phyloP scores from a whole-genome alignment of 35 echinoderm and acorn worm species.

The Anneissia japonica region DNA sequence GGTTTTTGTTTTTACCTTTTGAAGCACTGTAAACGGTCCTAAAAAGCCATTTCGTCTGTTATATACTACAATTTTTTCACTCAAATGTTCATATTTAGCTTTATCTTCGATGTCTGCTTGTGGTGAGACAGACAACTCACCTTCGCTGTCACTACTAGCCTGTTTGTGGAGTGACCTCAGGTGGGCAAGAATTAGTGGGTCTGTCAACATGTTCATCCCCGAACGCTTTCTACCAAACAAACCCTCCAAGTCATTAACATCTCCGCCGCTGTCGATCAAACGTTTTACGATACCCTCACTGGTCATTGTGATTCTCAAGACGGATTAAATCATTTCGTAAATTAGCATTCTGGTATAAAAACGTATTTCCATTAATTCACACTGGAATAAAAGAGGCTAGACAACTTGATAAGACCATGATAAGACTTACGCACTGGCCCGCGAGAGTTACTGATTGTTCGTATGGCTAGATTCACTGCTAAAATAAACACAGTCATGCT shows the following conservation, averaged over 20 bases:
- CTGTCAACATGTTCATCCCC: slow-evolving; percentile 3
- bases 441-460: background rate
- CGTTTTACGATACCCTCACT: background rate
- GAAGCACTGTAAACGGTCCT: background rate
- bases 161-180: background rate
- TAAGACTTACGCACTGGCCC: background rate
- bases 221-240: slow-evolving; percentile 1
- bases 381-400: background rate
- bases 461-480: no score
- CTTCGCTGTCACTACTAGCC: background rate
- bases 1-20: no score
- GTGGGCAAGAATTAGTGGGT: background rate
- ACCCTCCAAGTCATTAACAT: background rate
- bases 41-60: background rate
- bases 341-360: background rate
- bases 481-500: background rate
- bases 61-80: background rate
- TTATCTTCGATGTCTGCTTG: background rate
- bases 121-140: background rate
- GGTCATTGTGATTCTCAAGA: background rate
- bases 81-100: background rate
- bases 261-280: background rate
- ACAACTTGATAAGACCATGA: background rate
- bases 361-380: background rate
- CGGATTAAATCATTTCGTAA: background rate